Evolutionary conservation across 2,888 invertebrate species (phyloP), one percentile per base, ranked within the genome.

Genomic region (Phyto melanocephala): DNA sequence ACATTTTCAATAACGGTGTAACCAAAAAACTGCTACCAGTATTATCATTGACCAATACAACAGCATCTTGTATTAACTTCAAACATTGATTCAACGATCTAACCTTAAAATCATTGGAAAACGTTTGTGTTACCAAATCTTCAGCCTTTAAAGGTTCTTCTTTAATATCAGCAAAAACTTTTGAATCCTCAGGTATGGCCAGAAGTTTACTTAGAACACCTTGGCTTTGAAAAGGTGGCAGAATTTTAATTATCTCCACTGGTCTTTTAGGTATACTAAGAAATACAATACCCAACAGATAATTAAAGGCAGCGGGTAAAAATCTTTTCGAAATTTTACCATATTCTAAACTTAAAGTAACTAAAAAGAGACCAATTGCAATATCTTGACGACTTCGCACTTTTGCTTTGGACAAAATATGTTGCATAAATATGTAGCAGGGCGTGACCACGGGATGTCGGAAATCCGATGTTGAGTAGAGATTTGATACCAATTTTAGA

Each of bases 401-500:
- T 85, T 92, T 93, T 68, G 94, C 93, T 86, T 92, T 92, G 2
- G 93, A 92, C 86, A 97, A 90, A 87, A 98, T 95, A 90, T 97
- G 95, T 45, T 95, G 94, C 91, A 98, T 96, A 86, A 98, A 96
- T 83, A 96, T 92, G 85, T 96, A 92, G 86, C 93, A 92, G n/a
- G 98, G 97, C 13, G 96, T 96, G n/a, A 95, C 95, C 3, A 98
- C 94, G 0, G 95, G 95, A 92, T 99, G 98, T 47, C 95, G 93
- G 89, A 95, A 97, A 91, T 99, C 98, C 0, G 98, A 97, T 0
- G 97, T 95, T 0, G 98, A 96, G 91, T 96, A 99, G 70, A 98
- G 89, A 52, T 95, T 90, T 7, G 95, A 94, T n/a, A 90, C 87
- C 3, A 97, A 93, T 84, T 98, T 97, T 80, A 98, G 94, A 88